phyloP scores from a whole-genome alignment of 1,140 invertebrate species.

The Panagrolaimus sp. region DNA sequence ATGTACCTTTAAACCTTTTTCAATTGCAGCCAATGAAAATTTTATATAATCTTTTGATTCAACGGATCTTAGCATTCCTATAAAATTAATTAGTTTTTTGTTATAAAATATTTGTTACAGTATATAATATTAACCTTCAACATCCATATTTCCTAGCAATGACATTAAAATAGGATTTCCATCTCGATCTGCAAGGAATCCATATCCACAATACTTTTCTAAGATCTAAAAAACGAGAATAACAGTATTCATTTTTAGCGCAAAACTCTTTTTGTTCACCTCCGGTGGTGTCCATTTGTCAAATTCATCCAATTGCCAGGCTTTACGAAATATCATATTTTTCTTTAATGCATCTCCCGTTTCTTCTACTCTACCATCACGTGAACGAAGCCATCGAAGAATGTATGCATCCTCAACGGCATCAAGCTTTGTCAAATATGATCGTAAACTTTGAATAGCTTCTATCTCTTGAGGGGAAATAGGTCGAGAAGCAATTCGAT shows the following conservation, averaged over 20 bases:
- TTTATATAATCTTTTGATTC: constrained; percentile 57
- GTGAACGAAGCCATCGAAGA: constrained; percentile 54
- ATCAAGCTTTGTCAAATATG: constrained; percentile 10
- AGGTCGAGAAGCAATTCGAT: constrained; percentile 3
- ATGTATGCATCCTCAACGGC: constrained; percentile 45
- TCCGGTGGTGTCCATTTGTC: constrained; percentile 53
- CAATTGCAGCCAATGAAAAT: constrained; percentile 56
- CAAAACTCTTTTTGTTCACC: too few species aligned
- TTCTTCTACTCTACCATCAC: constrained; percentile 54
- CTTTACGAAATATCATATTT: constrained; percentile 50
- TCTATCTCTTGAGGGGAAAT: background rate
- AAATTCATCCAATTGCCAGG: constrained; percentile 53
- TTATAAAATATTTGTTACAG: background rate
- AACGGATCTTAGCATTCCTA: constrained; percentile 51
- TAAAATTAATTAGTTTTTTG: constrained; percentile 11
- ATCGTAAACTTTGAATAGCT: constrained; percentile 17
- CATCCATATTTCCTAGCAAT: constrained; percentile 56
- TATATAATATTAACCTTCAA: constrained; percentile 41
- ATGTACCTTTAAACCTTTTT: constrained; percentile 54
- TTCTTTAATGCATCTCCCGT: constrained; percentile 56
- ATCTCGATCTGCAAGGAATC: constrained; percentile 52
- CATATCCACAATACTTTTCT: constrained; percentile 58
- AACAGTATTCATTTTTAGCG: too few species aligned
- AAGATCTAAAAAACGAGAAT: constrained; percentile 31
- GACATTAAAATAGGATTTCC: constrained; percentile 58